phyloP scores from a whole-genome alignment of 2,888 invertebrate species.

The Cantharis lateralis region DNA sequence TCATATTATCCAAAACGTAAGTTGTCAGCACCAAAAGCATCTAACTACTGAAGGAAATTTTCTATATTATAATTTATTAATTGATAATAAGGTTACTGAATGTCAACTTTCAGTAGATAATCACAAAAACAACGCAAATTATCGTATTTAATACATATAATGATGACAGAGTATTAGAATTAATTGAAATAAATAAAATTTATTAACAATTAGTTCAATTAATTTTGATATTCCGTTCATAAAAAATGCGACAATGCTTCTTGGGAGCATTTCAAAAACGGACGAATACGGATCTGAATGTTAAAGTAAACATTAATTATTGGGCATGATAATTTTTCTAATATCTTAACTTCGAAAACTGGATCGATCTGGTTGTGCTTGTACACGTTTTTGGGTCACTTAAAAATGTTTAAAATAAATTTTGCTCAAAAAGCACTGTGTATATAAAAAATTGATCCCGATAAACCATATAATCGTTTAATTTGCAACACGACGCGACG shows the following conservation, averaged over 20 bases:
- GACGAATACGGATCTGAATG: not conserved
- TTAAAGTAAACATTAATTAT: not conserved
- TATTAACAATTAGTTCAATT: not conserved
- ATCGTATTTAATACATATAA: not conserved
- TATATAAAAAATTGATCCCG: not conserved
- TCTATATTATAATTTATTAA: constrained; percentile 4
- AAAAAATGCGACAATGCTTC: not conserved
- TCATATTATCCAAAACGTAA: not conserved
- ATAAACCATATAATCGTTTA: not conserved
- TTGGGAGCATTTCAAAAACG: not conserved
- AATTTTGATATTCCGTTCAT: not conserved
- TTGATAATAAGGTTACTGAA: constrained; percentile 12
- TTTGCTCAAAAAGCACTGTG: not conserved
- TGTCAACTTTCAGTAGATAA: constrained; percentile 18
- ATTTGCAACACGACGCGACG: not conserved
- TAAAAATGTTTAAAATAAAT: not conserved
- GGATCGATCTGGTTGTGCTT: not conserved
- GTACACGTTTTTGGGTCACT: not conserved
- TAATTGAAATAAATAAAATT: not conserved
- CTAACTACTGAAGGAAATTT: constrained; percentile 10
- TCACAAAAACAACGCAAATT: constrained; percentile 15
- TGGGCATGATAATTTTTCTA: not conserved
- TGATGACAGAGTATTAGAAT: not conserved
- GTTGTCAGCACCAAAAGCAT: not conserved
- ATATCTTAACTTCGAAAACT: not conserved